Evolutionary conservation across 2,797 vertebrate species (phyloP).

Genomic region (Lepus oiostolus): DNA sequence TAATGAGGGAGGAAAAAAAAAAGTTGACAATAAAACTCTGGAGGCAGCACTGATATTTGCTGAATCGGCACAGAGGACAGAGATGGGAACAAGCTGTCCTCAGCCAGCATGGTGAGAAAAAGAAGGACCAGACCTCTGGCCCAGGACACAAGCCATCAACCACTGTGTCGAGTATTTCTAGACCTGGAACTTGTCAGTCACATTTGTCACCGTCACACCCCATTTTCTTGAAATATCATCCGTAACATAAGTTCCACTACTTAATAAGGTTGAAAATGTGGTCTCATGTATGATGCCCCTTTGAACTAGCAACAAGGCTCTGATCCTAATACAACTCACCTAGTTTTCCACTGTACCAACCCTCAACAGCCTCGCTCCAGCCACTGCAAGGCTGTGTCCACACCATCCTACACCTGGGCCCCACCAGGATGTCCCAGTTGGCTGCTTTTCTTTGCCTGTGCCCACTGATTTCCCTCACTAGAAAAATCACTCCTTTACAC

Average conservation of each 20-base stretch:
- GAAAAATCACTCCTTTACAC: background rate
- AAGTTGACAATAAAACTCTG: background rate
- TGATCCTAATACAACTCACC: background rate
- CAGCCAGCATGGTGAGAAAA: background rate
- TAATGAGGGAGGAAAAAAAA: conserved; percentile 2
- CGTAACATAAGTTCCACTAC: conserved; percentile 3
- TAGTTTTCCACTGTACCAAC: background rate
- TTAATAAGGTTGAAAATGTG: conserved; percentile 57
- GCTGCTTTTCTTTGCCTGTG: background rate
- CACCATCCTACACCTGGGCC: background rate
- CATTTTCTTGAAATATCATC: conserved; percentile 58
- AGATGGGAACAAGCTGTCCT: background rate
- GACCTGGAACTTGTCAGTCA: conserved; percentile 26
- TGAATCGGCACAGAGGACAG: background rate
- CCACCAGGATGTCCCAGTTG: background rate
- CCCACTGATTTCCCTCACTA: background rate
- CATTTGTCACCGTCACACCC: background rate
- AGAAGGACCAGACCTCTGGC: background rate
- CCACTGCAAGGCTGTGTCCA: background rate
- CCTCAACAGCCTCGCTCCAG: background rate
- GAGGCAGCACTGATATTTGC: background rate
- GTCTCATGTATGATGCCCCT: background rate
- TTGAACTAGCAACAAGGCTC: conserved; percentile 36
- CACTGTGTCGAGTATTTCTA: conserved; percentile 14
- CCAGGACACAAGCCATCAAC: conserved; percentile 18